These are phyloP conservation scores for Euleptes europaea DNA, from an alignment of 2,113 vertebrate species.

Conservation along the genomic window DNA sequence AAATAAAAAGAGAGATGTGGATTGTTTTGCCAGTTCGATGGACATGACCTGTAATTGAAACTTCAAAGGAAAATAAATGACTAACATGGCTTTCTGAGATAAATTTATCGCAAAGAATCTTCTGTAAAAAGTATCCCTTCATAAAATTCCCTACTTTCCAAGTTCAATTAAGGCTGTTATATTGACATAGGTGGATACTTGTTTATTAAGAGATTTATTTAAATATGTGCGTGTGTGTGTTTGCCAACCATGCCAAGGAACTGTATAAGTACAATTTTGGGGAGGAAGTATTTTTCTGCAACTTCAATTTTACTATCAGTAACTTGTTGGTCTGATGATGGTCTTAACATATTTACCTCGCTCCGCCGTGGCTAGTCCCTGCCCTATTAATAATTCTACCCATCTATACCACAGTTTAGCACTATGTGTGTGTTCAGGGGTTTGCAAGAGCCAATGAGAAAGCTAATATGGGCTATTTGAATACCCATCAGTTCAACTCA, in stretches of 20 bases:
- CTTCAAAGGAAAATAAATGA: constrained; percentile 20
- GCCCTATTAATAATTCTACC: too few species aligned
- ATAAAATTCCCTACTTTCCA: not conserved
- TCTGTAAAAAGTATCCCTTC: not conserved
- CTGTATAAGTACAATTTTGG: not conserved
- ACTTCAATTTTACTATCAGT: not conserved
- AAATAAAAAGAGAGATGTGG: not conserved
- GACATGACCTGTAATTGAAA: constrained; percentile 9
- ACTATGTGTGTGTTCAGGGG: not conserved
- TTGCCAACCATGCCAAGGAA: not conserved
- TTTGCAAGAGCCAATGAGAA: not conserved
- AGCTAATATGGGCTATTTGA: too few species aligned
- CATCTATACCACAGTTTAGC: not conserved
- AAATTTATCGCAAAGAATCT: constrained; percentile 8
- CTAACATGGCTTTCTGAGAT: not conserved
- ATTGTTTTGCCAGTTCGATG: constrained; percentile 7
- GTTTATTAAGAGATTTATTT: not conserved
- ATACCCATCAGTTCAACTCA: too few species aligned
- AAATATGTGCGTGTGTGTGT: too few species aligned
- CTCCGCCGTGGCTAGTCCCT: not conserved
- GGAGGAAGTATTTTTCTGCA: not conserved
- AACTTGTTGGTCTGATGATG: not conserved
- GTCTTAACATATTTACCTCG: not conserved
- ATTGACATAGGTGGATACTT: not conserved
- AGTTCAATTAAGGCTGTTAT: not conserved